Evolutionary conservation across 64 coral and sea anemone species (phyloP), one percentile per base, ranked within the genome.

Genomic region (Hydrozoanthus tunicans): DNA sequence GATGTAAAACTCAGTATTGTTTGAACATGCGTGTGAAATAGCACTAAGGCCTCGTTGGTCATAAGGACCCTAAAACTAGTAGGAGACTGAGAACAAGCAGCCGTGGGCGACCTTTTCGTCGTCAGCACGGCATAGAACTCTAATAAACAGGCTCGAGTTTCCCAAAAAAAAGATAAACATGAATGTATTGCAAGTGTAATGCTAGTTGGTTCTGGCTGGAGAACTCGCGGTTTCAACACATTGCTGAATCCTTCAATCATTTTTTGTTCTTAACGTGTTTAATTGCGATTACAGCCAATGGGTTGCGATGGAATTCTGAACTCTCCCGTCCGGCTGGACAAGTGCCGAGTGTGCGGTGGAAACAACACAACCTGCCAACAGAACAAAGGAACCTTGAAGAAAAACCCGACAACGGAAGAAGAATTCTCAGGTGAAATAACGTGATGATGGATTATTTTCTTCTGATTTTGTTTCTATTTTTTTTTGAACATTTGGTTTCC

Each of bases 301-400:
- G 93, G 93, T 25, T 94, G 93, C 65, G 93, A 94, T 51, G 77
- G 90, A 2, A 77, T 23, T 5, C 88, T 94, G 0, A 80, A 94
- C 13, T 94, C 93, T n/a, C 86, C 70, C 0, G 51, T 90, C 6
- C 43, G 65, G 7, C 17, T 90, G 23, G 93, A 94, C 72, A 94
- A 90, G 54, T 94, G 93, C 25, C 93, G 93, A 4, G 69, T 94
- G 0, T 94, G 93, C 60, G 88, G 88, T 4, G 93, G 93, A 9
- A 94, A 94, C 58, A 83, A 89, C 20, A 94, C 79, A 1, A 70
- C 60, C 7, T 94, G 93, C 53, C 51, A 90, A 71, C 93, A 20
- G 32, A 82, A 83, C 52, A 94, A 82, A 51, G 93, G 93, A 84
- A 83, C 63, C 6, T 75, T 94, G 58, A 65, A 84, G 59, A 90